phyloP scores from a whole-genome alignment of 2,888 invertebrate genomes.

The Cryptocephalus moraei region DNA sequence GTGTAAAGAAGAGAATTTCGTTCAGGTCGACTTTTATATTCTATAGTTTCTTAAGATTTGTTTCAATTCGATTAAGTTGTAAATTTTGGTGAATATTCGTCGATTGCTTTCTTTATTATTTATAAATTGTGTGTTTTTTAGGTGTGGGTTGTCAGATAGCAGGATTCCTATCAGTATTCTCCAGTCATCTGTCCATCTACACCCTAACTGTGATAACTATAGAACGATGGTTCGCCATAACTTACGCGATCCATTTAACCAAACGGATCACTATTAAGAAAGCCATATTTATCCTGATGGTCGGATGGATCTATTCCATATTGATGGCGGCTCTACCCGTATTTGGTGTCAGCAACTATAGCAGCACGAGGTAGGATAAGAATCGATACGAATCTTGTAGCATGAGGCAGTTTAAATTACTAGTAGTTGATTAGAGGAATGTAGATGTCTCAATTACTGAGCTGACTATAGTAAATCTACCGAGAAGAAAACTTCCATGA shows the following conservation, averaged over 20 bases:
- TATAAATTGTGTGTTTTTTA: slow-evolving; percentile 13
- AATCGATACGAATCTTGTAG: no score
- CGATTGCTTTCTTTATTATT: neutral
- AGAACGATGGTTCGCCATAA: slow-evolving; percentile 77
- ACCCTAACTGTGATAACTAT: slow-evolving; percentile 78
- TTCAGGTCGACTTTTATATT: no score
- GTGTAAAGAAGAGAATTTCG: no score
- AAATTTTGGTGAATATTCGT: no score
- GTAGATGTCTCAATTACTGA: no score
- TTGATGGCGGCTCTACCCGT: slow-evolving; percentile 71
- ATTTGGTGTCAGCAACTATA: slow-evolving; percentile 76
- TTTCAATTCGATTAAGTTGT: no score
- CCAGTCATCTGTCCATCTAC: slow-evolving; percentile 78
- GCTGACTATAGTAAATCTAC: no score
- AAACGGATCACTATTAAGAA: slow-evolving; percentile 63
- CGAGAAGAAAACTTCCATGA: no score
- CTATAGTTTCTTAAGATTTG: no score
- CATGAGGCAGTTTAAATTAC: no score
- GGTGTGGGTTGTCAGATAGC: slow-evolving; percentile 76
- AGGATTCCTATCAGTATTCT: slow-evolving; percentile 81
- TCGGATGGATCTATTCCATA: slow-evolving; percentile 71
- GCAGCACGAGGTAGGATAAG: slow-evolving; percentile 68
- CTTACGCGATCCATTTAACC: slow-evolving; percentile 73
- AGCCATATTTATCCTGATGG: slow-evolving; percentile 65
- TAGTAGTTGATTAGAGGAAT: no score